A percentile compares a stretch with the other conserved stretches of the same genome.
These are phyloP conservation scores for Grus americana DNA, from an alignment of 2,113 vertebrate genomes.

Conservation along the genomic window DNA sequence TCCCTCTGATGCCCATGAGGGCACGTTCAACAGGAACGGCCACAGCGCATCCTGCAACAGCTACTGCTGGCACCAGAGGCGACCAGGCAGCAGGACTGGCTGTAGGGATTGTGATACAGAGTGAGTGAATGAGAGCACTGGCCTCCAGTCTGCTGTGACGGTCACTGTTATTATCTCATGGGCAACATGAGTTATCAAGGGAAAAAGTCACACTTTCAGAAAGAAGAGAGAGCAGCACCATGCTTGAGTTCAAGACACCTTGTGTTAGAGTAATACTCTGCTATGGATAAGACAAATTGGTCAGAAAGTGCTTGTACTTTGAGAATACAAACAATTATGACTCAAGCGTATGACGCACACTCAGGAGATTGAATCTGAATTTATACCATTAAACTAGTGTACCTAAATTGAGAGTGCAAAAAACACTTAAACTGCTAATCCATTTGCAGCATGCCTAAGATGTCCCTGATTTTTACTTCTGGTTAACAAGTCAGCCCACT, in stretches of 20 bases:
- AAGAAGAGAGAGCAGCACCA: background rate
- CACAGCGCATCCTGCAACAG: background rate
- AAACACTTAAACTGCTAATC: background rate
- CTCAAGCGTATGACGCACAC: background rate
- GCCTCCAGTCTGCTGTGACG: background rate
- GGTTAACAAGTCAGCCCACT: background rate
- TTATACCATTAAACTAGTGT: background rate
- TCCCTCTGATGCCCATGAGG: no score
- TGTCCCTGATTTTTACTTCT: background rate
- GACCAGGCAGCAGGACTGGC: background rate
- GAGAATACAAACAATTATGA: background rate
- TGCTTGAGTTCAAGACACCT: background rate
- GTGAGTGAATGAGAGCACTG: background rate
- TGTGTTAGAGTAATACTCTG: background rate
- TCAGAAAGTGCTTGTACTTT: background rate
- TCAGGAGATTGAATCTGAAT: background rate
- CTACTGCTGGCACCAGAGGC: background rate
- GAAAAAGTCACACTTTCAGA: background rate
- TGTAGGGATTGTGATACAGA: accelerated
- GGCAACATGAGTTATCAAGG: background rate
- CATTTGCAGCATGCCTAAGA: background rate
- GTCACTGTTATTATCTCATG: background rate
- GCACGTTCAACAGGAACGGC: background rate
- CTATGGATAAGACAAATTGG: background rate
- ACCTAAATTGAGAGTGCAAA: background rate